Percentiles rank a stretch among this genome's conserved stretches.
These are phyloP conservation scores for Lamproptera curius DNA, from an alignment of 2,888 invertebrate genomes.

Conservation along the genomic window DNA sequence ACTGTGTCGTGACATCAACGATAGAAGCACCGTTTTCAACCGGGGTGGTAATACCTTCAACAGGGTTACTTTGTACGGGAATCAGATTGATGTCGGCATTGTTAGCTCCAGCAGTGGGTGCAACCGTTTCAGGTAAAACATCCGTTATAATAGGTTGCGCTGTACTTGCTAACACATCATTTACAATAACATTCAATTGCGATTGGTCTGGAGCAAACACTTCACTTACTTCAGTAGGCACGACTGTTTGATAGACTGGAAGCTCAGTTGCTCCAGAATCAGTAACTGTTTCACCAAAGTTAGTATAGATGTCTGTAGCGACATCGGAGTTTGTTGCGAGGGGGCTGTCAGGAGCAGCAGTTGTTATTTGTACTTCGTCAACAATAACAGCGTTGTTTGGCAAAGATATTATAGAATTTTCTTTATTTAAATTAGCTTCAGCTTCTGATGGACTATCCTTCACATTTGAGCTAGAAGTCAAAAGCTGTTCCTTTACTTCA, in stretches of 20 bases:
- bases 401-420: not conserved
- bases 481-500: too few relatives aligned
- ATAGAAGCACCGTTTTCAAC: not conserved
- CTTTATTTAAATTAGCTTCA: not conserved
- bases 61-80: not conserved
- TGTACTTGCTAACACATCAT: not conserved
- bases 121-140: not conserved
- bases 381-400: not conserved
- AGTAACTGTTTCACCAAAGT: not conserved
- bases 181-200: not conserved
- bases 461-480: too few relatives aligned
- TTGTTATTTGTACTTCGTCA: not conserved
- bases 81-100: too few relatives aligned
- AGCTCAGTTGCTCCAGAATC: not conserved
- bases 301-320: not conserved
- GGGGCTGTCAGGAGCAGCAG: not conserved
- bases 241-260: not conserved
- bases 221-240: not conserved
- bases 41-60: not conserved
- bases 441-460: not conserved
- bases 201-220: not conserved
- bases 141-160: not conserved
- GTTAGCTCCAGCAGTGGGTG: not conserved
- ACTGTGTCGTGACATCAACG: not conserved
- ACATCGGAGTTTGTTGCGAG: not conserved